Percentiles rank a stretch among this genome's conserved stretches.
phyloP scores from a whole-genome alignment of 2,888 invertebrate species.

The Urechis unicinctus region DNA sequence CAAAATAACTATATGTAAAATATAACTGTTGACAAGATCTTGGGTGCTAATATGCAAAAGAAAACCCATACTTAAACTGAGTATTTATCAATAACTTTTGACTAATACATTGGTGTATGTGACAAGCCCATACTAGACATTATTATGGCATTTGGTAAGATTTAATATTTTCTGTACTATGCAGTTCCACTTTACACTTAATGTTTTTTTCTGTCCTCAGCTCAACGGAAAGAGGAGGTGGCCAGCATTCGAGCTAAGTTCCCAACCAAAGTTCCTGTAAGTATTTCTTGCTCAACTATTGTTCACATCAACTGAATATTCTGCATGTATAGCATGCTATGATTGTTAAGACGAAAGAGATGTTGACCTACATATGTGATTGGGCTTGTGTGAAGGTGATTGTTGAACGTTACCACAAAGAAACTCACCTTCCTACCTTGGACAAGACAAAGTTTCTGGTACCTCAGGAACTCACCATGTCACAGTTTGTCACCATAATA shows the following conservation, averaged over 20 bases:
- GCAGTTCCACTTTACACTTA: background rate
- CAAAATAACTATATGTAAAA: too few species aligned
- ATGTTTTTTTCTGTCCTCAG: constrained; percentile 28
- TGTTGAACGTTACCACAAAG: constrained; percentile 74
- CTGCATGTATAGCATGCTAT: background rate
- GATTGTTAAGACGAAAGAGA: background rate
- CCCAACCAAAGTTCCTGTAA: constrained; percentile 75
- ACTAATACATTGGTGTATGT: too few species aligned
- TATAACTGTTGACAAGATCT: too few species aligned
- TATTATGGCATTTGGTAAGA: too few species aligned
- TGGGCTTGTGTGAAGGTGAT: constrained; percentile 60
- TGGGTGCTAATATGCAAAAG: too few species aligned
- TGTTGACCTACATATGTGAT: background rate
- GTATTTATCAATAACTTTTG: too few species aligned
- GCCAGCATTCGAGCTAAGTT: constrained; percentile 71
- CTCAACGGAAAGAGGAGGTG: constrained; percentile 66
- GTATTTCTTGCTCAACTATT: constrained; percentile 51
- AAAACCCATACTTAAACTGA: too few species aligned
- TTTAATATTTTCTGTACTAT: too few species aligned
- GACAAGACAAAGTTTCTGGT: constrained; percentile 83
- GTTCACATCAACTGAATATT: background rate
- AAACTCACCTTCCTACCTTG: constrained; percentile 67
- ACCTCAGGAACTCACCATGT: constrained; percentile 82
- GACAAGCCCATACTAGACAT: too few species aligned
- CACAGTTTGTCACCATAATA: constrained; percentile 78